These are phyloP conservation scores for Glaucopsyche alexis DNA, from an alignment of 2,888 invertebrate species.

Conservation along the genomic window DNA sequence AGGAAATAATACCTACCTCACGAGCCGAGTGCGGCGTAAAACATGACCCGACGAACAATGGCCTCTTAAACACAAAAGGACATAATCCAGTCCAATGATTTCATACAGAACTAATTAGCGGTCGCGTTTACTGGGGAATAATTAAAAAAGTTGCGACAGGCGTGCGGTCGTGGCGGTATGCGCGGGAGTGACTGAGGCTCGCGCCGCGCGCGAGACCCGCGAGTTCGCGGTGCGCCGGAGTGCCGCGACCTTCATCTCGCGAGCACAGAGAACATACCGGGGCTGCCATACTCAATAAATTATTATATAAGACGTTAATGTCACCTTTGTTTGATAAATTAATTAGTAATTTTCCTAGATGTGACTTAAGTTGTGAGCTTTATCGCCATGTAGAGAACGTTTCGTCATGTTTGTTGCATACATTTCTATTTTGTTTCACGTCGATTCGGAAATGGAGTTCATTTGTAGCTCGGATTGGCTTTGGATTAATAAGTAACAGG, in stretches of 20 bases:
- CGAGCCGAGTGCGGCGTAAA: slow-evolving; percentile 33
- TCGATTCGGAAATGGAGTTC: not conserved
- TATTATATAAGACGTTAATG: slow-evolving; percentile 8
- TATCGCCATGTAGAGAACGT: not conserved
- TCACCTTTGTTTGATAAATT: slow-evolving; percentile 22
- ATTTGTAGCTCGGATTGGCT: slow-evolving; percentile 2
- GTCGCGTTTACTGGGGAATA: slow-evolving; percentile 27
- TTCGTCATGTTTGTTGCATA: no score
- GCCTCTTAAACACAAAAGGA: slow-evolving; percentile 20
- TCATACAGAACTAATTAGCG: slow-evolving; percentile 3
- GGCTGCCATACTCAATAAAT: slow-evolving; percentile 21
- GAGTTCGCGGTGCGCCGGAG: slow-evolving; percentile 17
- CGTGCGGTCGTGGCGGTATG: slow-evolving; percentile 45
- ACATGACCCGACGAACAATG: slow-evolving; percentile 19
- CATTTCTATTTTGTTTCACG: not conserved
- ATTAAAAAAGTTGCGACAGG: not conserved
- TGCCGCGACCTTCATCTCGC: slow-evolving; percentile 27
- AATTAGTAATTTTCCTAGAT: slow-evolving; percentile 10
- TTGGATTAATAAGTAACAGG: not conserved
- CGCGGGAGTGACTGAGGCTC: slow-evolving; percentile 56
- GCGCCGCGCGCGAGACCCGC: not conserved
- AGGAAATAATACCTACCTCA: slow-evolving; percentile 48
- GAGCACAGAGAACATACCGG: slow-evolving; percentile 5
- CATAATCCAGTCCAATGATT: slow-evolving; percentile 14
- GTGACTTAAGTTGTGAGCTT: not conserved